Percentiles rank a stretch among this genome's conserved stretches.
These are phyloP conservation scores for Gerosis bhagava DNA, from an alignment of 2,888 invertebrate genomes.

Conservation along the genomic window DNA sequence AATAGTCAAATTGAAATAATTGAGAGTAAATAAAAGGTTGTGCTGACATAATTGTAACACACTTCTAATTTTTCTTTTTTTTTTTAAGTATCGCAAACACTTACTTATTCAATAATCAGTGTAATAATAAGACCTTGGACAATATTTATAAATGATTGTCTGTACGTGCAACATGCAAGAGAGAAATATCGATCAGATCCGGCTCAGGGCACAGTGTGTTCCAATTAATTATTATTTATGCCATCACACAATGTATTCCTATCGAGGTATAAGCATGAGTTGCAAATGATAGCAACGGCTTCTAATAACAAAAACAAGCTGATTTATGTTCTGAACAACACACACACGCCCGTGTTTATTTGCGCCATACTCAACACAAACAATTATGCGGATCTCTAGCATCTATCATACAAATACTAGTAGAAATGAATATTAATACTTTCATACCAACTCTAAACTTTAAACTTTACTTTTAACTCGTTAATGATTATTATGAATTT, in stretches of 20 bases:
- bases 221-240: slow-evolving; percentile 40
- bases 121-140: too few relatives aligned
- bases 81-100: too few relatives aligned
- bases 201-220: slow-evolving; percentile 11
- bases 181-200: slow-evolving; percentile 26
- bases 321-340: slow-evolving; percentile 40
- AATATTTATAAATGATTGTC: too few relatives aligned
- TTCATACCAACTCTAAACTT: too few relatives aligned
- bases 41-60: too few relatives aligned
- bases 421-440: too few relatives aligned
- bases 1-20: too few relatives aligned
- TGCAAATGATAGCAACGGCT: slow-evolving; percentile 48
- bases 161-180: slow-evolving; percentile 9
- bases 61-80: too few relatives aligned
- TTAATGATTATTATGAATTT: too few relatives aligned
- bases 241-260: slow-evolving; percentile 41
- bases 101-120: too few relatives aligned
- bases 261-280: slow-evolving; percentile 42
- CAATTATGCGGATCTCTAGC: slow-evolving; percentile 2
- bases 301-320: slow-evolving; percentile 49
- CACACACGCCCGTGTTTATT: slow-evolving; percentile 44
- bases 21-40: too few relatives aligned
- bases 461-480: too few relatives aligned
- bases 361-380: slow-evolving; percentile 21
- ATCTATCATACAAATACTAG: slow-evolving; percentile 17